phyloP scores from a whole-genome alignment of 2,113 vertebrate genomes.

The Steatornis caripensis region DNA sequence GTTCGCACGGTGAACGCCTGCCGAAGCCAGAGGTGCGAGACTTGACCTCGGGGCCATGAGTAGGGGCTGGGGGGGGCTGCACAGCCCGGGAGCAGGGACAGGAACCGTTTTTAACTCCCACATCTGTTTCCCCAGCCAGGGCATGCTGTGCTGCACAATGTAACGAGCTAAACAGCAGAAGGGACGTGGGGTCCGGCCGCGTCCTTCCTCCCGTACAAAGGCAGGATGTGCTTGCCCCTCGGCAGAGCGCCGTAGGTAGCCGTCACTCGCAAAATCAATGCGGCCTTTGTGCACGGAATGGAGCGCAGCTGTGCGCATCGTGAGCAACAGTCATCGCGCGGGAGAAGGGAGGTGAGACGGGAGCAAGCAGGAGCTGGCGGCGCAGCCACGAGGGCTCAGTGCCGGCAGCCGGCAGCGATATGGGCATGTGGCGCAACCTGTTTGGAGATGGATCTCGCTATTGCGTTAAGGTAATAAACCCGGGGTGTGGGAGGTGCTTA shows the following conservation, averaged over 20 bases:
- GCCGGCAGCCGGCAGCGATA: rapidly evolving
- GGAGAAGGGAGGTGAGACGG: not conserved
- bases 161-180: not conserved
- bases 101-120: not conserved
- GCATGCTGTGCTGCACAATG: rapidly evolving
- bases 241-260: not conserved
- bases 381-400: rapidly evolving
- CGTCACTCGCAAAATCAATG: rapidly evolving
- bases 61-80: rapidly evolving
- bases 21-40: not conserved
- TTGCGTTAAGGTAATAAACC: rapidly evolving
- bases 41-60: rapidly evolving
- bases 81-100: not conserved
- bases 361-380: not conserved
- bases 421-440: rapidly evolving
- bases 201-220: not conserved
- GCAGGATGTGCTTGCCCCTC: not conserved
- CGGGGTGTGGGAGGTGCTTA: not conserved
- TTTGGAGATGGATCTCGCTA: rapidly evolving
- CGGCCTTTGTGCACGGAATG: rapidly evolving
- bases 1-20: rapidly evolving
- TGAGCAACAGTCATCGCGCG: rapidly evolving
- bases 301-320: rapidly evolving
- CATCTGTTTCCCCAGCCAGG: not conserved
- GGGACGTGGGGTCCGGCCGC: not conserved